Evolutionary conservation across 2,113 vertebrate species (phyloP).

Genomic region (Notechis scutatus): DNA sequence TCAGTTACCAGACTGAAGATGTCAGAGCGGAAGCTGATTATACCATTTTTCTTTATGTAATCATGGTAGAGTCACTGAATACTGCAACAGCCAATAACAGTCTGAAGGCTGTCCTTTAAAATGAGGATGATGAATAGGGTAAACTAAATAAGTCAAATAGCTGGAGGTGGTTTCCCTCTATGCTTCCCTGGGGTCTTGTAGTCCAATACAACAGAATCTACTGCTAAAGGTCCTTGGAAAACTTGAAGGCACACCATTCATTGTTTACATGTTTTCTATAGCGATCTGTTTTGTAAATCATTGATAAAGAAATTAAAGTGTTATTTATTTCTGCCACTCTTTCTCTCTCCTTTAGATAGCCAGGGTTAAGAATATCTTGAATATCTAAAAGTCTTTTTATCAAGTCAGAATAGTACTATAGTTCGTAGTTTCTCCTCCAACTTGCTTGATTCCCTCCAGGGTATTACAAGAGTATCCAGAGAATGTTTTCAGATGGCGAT

Average conservation of each 20-base stretch:
- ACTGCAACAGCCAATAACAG: slow-evolving; percentile 9
- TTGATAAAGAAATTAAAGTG: not conserved
- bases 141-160: slow-evolving; percentile 1
- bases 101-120: slow-evolving; percentile 12
- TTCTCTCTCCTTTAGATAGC: not conserved
- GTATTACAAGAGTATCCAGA: not conserved
- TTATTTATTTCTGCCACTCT: not conserved
- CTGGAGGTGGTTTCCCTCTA: not conserved
- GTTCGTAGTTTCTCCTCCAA: not conserved
- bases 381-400: not conserved
- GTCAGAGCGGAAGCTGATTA: not conserved
- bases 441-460: not conserved
- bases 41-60: slow-evolving; percentile 1
- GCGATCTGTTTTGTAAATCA: not conserved
- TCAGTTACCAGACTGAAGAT: not conserved
- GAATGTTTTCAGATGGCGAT: not conserved
- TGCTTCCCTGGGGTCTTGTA: not conserved
- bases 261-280: not conserved
- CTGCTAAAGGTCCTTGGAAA: not conserved
- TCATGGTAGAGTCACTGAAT: not conserved
- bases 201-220: not conserved
- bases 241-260: not conserved
- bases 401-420: not conserved
- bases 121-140: not conserved
- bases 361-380: not conserved